A percentile compares a stretch with the other conserved stretches of the same genome.
Evolutionary conservation across 2,797 vertebrate species (phyloP).

Genomic region (Neosilurus hyrtlii): DNA sequence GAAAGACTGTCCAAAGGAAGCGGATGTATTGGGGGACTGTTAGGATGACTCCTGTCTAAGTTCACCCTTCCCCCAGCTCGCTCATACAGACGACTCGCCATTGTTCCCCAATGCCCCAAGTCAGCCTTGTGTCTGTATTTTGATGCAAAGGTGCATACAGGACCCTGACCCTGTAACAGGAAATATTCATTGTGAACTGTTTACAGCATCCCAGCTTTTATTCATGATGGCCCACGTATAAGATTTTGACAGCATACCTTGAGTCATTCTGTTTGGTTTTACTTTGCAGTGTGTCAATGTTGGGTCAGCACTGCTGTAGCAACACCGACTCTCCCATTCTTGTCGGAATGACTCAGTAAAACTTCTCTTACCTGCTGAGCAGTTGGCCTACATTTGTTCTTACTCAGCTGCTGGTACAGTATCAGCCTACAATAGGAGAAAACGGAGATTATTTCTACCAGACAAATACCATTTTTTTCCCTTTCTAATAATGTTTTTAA

Average conservation of each 20-base stretch:
- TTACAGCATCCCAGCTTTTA: not conserved
- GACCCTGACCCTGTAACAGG: not conserved
- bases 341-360: conserved; percentile 31
- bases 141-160: not conserved
- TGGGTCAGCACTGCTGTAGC: not conserved
- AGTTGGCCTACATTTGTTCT: conserved; percentile 8
- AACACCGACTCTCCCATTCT: not conserved
- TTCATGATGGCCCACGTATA: not conserved
- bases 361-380: conserved; percentile 15
- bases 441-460: not conserved
- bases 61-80: conserved; percentile 25
- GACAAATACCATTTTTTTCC: not conserved
- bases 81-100: conserved; percentile 53
- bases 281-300: not conserved
- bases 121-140: conserved; percentile 40
- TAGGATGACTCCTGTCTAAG: conserved; percentile 55
- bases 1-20: not conserved
- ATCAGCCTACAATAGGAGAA: not conserved
- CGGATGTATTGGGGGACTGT: not conserved
- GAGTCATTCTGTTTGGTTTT: not conserved
- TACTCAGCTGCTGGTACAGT: not conserved
- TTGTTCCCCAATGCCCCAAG: conserved; percentile 40
- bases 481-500: not conserved
- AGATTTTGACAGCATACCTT: not conserved
- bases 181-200: not conserved